Evolutionary conservation across 2,888 invertebrate genomes (phyloP), one percentile per base, ranked within the genome.

Genomic region (Pterobdella sp.): DNA sequence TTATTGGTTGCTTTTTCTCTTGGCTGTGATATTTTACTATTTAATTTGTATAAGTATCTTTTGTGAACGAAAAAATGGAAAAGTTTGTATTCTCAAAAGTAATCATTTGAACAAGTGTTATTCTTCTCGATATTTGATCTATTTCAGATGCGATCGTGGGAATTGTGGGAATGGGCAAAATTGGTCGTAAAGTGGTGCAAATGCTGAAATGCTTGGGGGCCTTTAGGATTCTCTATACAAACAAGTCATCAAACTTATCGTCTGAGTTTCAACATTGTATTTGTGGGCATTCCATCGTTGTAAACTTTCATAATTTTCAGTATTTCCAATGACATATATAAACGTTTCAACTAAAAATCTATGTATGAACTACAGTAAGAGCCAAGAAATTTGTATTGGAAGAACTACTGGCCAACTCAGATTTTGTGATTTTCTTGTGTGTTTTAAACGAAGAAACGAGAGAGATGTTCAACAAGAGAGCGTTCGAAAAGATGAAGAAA

Each of bases 401-500:
- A 18, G 86, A 88, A 72, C 84, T 97, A 69, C 81, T 94, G 0
- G 77, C 78, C 2, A 82, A 88, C 78, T 92, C 93, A 72, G 96
- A 97, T 83, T 93, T 95, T 82, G 87, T 96, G 0, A 87, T 94
- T 67, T 90, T 89, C 4, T 90, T 90, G 76, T 89, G 90, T 76
- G 88, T 93, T 0, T 84, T 94, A 56, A 90, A 89, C 0, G 88
- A 90, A 0, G 89, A 91, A 80, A 95, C 94, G 0, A 88, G 86
- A 73, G 87, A 88, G 72, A 85, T 94, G 73, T 94, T 97, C 79
- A 90, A 92, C 81, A 87, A 87, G 75, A 82, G 85, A n/a, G 89
- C 90, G 0, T 95, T 96, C 82, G 83, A 85, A 1, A 89, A 89
- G 81, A 97, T 96, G 96, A 96, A 95, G 82, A 84, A 85, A 0